Conservation (phyloP, 2,113 vertebrate genomes). For the Ptyas mucosa region DNA sequence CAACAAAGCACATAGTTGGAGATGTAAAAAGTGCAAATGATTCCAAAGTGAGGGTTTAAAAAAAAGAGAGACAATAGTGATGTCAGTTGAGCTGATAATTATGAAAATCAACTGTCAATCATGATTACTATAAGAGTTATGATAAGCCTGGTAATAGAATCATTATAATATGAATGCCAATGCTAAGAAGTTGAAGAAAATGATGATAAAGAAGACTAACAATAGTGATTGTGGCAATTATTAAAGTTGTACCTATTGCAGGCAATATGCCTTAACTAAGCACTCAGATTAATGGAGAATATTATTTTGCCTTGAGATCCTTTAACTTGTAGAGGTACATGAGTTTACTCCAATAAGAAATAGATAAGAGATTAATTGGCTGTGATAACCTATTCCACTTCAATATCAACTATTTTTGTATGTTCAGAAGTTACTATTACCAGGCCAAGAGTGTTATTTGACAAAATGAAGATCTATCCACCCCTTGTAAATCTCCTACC, state of each 20-base stretch:
- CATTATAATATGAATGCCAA: background rate
- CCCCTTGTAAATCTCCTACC: background rate
- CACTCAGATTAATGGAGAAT: background rate
- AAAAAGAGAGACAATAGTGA: background rate
- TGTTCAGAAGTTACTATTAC: background rate
- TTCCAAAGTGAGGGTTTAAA: background rate
- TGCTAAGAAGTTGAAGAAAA: background rate
- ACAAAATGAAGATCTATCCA: background rate
- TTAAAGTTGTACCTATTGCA: background rate
- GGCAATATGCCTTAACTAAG: background rate
- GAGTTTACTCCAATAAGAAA: background rate
- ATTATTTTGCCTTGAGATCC: background rate
- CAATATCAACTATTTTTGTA: background rate
- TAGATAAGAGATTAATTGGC: background rate
- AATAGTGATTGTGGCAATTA: background rate
- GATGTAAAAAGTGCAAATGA: background rate
- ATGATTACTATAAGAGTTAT: background rate
- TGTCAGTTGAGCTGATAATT: background rate
- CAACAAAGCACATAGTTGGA: background rate
- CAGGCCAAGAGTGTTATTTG: background rate
- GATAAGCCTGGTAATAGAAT: background rate
- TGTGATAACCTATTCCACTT: background rate
- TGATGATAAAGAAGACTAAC: background rate
- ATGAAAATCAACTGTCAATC: background rate
- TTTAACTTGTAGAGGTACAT: background rate